These are phyloP conservation scores for Scarus forsteni DNA, from an alignment of 2,797 vertebrate genomes.

Conservation along the genomic window DNA sequence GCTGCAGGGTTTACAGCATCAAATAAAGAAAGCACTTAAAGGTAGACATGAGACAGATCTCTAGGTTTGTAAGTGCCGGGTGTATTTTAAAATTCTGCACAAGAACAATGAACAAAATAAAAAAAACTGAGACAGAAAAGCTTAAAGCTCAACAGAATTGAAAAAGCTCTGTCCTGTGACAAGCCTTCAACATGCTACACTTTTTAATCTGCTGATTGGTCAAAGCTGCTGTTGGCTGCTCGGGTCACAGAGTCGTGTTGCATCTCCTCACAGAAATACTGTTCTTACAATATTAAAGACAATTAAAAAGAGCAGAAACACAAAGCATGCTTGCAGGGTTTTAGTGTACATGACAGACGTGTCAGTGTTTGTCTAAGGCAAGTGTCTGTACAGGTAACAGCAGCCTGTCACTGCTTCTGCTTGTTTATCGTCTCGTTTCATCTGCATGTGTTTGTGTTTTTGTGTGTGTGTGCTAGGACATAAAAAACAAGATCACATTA, in stretches of 20 bases:
- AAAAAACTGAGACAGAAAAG: slow-evolving; percentile 55
- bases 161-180: slow-evolving; percentile 25
- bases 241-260: slow-evolving; percentile 70
- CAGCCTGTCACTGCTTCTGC: slow-evolving; percentile 43
- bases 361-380: slow-evolving; percentile 77
- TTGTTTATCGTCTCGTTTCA: slow-evolving; percentile 8
- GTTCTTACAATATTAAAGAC: slow-evolving; percentile 45
- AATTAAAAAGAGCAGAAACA: slow-evolving; percentile 58
- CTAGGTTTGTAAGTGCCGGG: slow-evolving; percentile 56
- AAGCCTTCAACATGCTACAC: slow-evolving; percentile 51
- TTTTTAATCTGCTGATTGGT: slow-evolving; percentile 75
- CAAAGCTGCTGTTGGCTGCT: slow-evolving; percentile 74
- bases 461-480: slow-evolving; percentile 11
- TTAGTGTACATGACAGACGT: slow-evolving; percentile 78
- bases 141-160: slow-evolving; percentile 72
- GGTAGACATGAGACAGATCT: slow-evolving; percentile 47
- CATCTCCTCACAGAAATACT: slow-evolving; percentile 51
- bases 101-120: slow-evolving; percentile 58
- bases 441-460: slow-evolving; percentile 8
- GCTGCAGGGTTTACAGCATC: slow-evolving; percentile 47
- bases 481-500: slow-evolving; percentile 41
- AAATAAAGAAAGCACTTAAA: slow-evolving; percentile 39
- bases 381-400: slow-evolving; percentile 73
- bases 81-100: slow-evolving; percentile 67
- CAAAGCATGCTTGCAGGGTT: slow-evolving; percentile 80